Evolutionary conservation across 2,797 vertebrate genomes (phyloP).

Genomic region (Sebastes jordani): DNA sequence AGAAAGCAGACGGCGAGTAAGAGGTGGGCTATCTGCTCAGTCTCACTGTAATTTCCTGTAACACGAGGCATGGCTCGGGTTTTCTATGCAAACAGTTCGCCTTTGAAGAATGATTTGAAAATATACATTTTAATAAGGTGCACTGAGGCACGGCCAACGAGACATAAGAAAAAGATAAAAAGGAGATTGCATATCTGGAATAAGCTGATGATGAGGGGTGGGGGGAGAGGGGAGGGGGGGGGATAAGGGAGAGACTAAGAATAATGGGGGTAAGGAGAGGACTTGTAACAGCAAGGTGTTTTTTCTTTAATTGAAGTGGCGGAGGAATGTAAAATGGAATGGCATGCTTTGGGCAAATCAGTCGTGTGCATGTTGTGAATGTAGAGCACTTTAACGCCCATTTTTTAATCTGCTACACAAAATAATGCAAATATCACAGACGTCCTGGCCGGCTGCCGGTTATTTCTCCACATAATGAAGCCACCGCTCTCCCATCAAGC

Average conservation of each 20-base stretch:
- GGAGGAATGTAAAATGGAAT: slow-evolving; percentile 67
- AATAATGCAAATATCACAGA: slow-evolving; percentile 65
- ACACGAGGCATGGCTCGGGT: slow-evolving; percentile 43
- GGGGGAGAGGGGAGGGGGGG: neutral
- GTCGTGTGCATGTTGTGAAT: slow-evolving; percentile 67
- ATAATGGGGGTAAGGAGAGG: slow-evolving; percentile 37
- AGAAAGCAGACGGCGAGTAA: neutral
- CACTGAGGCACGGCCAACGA: slow-evolving; percentile 54
- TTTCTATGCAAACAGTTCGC: slow-evolving; percentile 61
- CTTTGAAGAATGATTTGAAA: slow-evolving; percentile 77
- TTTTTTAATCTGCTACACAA: slow-evolving; percentile 67
- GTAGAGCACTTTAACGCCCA: slow-evolving; percentile 44
- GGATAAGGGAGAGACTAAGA: slow-evolving; percentile 33
- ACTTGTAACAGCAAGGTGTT: slow-evolving; percentile 69
- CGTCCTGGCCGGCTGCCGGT: slow-evolving; percentile 27
- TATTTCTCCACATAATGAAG: slow-evolving; percentile 61
- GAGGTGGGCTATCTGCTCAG: slow-evolving; percentile 44
- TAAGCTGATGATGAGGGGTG: slow-evolving; percentile 53
- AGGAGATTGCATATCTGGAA: slow-evolving; percentile 73
- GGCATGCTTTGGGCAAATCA: slow-evolving; percentile 68
- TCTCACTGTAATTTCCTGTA: slow-evolving; percentile 76
- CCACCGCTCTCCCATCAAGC: slow-evolving; percentile 44
- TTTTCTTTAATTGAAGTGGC: slow-evolving; percentile 76
- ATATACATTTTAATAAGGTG: slow-evolving; percentile 80
- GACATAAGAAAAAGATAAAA: slow-evolving; percentile 62